Percentiles rank a stretch among this genome's conserved stretches.
Conservation (phyloP, 2,113 vertebrate genomes). For the Mustela nigripes region DNA sequence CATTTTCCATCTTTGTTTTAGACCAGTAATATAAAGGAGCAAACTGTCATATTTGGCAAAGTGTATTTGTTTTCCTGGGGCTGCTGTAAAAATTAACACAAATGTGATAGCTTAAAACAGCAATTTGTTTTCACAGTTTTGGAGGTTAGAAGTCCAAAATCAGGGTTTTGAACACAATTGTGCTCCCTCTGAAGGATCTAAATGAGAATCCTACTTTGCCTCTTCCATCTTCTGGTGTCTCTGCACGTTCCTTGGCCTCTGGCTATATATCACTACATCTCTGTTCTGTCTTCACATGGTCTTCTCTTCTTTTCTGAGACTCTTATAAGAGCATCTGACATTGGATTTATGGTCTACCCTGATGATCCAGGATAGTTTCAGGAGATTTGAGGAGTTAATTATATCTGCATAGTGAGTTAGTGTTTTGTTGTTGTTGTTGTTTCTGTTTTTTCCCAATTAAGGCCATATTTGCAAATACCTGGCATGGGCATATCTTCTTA, state of each 20-base stretch:
- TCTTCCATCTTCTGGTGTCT: neutral
- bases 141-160: neutral
- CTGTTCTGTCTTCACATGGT: neutral
- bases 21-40: neutral
- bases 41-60: neutral
- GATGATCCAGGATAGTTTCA: neutral
- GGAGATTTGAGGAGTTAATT: neutral
- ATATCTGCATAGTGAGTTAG: neutral
- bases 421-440: too few species aligned
- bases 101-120: neutral
- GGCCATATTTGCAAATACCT: neutral
- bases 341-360: neutral
- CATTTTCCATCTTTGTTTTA: constrained; percentile 14
- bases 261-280: neutral
- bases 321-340: neutral
- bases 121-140: neutral
- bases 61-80: neutral
- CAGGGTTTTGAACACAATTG: neutral
- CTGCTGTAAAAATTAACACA: neutral
- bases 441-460: neutral
- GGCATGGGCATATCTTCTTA: neutral
- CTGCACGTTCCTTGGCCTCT: neutral
- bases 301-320: neutral
- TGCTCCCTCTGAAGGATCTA: neutral
- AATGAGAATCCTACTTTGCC: neutral